Base-by-base conservation (phyloP, 2,888 invertebrate genomes). In the Lysandra coridon region DNA sequence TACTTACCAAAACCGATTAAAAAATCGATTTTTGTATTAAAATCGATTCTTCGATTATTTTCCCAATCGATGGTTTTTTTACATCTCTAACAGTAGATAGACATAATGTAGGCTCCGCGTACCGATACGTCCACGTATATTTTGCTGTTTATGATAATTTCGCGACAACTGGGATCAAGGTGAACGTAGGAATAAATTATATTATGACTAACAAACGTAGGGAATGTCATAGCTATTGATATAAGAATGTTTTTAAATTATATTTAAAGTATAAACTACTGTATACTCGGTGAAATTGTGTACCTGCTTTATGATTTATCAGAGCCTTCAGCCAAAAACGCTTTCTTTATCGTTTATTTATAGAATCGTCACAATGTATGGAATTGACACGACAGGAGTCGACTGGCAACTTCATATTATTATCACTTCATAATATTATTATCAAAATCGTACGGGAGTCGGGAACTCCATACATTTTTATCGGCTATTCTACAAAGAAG, bases 111-210 rank as follows among this genome's bases (percentile, higher is more conserved):
- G 73, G 60, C 73, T 78, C 73, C 40, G 73, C 60, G 57, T 79
- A 57, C 73, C 73, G 73, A 79, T 74, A 79, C 78, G 57, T 74
- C 73, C 78, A 79, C 30, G 53, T 23, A 44, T 78, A 57, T 53
- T 69, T 78, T 78, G 78, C 78, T 33, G 73, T 33, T 78, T 73
- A 33, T 40, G 40, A 64, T 78, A 40, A 23, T 73, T 79, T 40
- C 53, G 78, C 73, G 73, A 14, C 23, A 57, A 79, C 78, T 79
- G 78, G 76, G 76, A 76, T 53, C 76, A 76, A 76, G 53, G 76
- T 76, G 75, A 75, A 44, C 10, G 75, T 75, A 76, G 33, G 57
- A 6, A 30, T 57, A 75, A 49, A 75, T 44, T 75, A 57, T 76
- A 76, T 53, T 30, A 49, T 30, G 49, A 23, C 30, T 17, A 33